These are phyloP conservation scores for Stichopus horrens DNA, from an alignment of 53 echinoderm and acorn worm species.

Conservation along the genomic window DNA sequence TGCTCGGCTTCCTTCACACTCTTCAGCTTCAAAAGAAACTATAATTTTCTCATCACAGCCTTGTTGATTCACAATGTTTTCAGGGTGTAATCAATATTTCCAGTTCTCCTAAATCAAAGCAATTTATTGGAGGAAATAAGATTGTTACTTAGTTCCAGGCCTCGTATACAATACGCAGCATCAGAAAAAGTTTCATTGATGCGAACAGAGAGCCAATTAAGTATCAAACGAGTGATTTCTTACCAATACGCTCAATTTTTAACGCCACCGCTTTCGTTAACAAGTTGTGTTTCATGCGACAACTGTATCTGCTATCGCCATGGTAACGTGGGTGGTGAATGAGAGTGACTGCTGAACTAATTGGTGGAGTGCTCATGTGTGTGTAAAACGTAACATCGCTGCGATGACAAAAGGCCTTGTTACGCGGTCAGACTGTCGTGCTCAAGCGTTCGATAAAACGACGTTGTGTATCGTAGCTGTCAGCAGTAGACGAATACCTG, in stretches of 20 bases:
- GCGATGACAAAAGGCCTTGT: too few species aligned
- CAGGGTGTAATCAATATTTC: too few species aligned
- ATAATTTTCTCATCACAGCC: too few species aligned
- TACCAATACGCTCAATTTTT: not conserved
- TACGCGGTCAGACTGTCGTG: too few species aligned
- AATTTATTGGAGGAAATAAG: too few species aligned
- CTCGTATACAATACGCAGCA: too few species aligned
- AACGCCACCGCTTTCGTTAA: not conserved
- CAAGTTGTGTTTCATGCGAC: not conserved
- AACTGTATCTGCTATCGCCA: constrained; percentile 18
- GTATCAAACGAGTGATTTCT: not conserved
- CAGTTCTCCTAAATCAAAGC: too few species aligned
- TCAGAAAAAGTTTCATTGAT: too few species aligned
- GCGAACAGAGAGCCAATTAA: not conserved
- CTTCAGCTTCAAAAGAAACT: too few species aligned
- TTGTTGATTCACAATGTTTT: too few species aligned
- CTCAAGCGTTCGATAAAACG: not conserved
- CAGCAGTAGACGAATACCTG: not conserved
- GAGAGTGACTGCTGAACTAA: constrained; percentile 18
- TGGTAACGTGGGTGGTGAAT: constrained; percentile 24
- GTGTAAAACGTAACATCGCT: not conserved
- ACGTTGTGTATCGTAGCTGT: not conserved
- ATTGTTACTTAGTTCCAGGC: too few species aligned
- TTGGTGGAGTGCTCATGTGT: not conserved
- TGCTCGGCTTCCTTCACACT: too few species aligned